Percentiles rank a stretch among this genome's conserved stretches.
These are phyloP conservation scores for Apocrypta bakeri DNA, from an alignment of 1,140 invertebrate genomes.

Conservation along the genomic window DNA sequence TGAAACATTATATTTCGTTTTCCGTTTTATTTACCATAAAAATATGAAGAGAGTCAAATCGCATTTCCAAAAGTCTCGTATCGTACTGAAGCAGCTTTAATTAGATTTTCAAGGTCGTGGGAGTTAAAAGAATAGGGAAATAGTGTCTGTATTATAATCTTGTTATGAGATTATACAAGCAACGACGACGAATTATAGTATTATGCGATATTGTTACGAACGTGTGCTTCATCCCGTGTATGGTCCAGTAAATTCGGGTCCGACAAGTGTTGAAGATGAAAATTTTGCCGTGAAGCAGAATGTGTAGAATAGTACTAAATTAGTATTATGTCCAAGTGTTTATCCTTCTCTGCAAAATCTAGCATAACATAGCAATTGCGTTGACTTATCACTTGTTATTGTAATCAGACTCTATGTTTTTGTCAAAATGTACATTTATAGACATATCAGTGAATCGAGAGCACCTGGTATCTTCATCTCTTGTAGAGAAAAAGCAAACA, in stretches of 20 bases:
- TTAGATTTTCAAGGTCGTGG: not conserved
- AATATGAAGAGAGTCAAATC: not conserved
- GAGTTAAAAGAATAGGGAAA: not conserved
- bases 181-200: not conserved
- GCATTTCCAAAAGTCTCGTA: not conserved
- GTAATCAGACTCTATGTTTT: too few relatives aligned
- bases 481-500: not conserved
- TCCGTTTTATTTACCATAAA: not conserved
- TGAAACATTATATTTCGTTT: not conserved
- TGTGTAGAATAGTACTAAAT: too few relatives aligned
- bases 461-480: not conserved
- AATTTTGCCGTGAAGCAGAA: not conserved
- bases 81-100: not conserved
- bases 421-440: too few relatives aligned
- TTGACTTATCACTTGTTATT: too few relatives aligned
- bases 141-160: conserved; percentile 1
- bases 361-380: too few relatives aligned
- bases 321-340: not conserved
- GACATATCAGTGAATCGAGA: conserved; percentile 40
- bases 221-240: too few relatives aligned
- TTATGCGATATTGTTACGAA: too few relatives aligned
- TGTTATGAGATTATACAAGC: not conserved
- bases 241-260: not conserved
- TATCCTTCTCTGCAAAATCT: too few relatives aligned
- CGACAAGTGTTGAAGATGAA: not conserved